phyloP scores from a whole-genome alignment of 2,797 vertebrate species.

The Salmo trutta region DNA sequence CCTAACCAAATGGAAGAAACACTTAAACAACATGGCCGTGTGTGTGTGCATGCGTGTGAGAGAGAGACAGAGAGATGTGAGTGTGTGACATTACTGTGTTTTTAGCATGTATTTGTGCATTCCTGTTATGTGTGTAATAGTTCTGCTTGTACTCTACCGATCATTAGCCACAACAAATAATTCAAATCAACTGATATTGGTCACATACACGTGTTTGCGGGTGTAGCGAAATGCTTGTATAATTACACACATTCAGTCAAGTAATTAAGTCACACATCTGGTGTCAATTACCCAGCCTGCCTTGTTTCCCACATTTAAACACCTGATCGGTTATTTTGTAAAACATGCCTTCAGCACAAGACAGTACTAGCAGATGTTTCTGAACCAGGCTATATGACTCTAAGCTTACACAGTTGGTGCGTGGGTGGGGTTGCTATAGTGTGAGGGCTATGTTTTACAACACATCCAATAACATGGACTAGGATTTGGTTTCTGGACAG shows the following conservation, averaged over 20 bases:
- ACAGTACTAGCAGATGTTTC: neutral
- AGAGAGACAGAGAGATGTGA: slow-evolving; percentile 19
- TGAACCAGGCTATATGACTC: no score
- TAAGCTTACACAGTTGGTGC: no score
- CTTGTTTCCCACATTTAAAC: slow-evolving; percentile 25
- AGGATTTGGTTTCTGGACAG: neutral
- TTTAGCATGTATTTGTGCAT: neutral
- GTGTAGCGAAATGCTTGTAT: no score
- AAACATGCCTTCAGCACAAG: slow-evolving; percentile 9
- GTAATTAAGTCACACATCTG: slow-evolving; percentile 25
- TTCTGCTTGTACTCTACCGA: slow-evolving; percentile 28
- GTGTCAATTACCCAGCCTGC: slow-evolving; percentile 31
- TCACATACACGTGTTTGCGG: no score
- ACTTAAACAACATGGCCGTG: neutral
- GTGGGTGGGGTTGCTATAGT: no score
- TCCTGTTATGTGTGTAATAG: slow-evolving; percentile 9
- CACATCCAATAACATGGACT: neutral
- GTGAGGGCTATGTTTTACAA: neutral
- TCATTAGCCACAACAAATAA: slow-evolving; percentile 25
- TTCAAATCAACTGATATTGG: no score
- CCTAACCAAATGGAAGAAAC: neutral
- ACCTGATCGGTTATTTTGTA: slow-evolving; percentile 12
- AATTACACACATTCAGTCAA: slow-evolving; percentile 10
- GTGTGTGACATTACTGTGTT: slow-evolving; percentile 14
- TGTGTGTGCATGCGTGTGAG: neutral